phyloP scores from a whole-genome alignment of 2,888 invertebrate genomes.

The Miltochrista miniata region DNA sequence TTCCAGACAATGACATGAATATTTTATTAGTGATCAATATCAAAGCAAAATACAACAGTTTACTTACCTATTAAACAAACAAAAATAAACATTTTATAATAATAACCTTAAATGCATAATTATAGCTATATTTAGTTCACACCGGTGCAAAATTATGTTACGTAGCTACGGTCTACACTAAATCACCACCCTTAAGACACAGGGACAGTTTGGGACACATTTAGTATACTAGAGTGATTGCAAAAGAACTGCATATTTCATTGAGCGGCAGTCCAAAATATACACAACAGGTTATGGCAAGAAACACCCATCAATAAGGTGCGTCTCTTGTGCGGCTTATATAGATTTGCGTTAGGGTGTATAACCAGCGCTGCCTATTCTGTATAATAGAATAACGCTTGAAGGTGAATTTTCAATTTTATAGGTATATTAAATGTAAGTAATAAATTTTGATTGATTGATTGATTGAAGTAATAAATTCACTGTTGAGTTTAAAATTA shows the following conservation, averaged over 20 bases:
- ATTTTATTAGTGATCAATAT: conserved; percentile 17
- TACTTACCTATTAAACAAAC: conserved; percentile 5
- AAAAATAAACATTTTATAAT: background rate
- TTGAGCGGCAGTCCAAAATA: conserved; percentile 16
- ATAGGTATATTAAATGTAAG: too few species aligned
- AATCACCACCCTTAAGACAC: conserved; percentile 7
- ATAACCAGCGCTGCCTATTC: too few species aligned
- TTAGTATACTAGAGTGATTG: conserved; percentile 16
- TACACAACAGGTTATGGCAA: conserved; percentile 9
- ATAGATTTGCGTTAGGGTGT: too few species aligned
- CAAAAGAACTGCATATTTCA: conserved; percentile 39
- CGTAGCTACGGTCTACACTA: conserved; percentile 19
- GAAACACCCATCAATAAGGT: conserved; percentile 9
- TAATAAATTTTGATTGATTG: too few species aligned
- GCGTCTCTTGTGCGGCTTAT: too few species aligned
- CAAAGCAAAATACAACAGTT: conserved; percentile 27
- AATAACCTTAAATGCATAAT: conserved; percentile 58
- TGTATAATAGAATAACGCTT: too few species aligned
- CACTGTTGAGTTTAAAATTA: background rate
- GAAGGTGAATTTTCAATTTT: too few species aligned
- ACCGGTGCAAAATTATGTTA: conserved; percentile 45
- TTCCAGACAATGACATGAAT: background rate
- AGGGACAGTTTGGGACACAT: conserved; percentile 21
- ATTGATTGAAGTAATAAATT: too few species aligned
- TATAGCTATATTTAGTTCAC: conserved; percentile 45